A percentile compares a stretch with the other conserved stretches of the same genome.
Evolutionary conservation across 2,797 vertebrate species (phyloP).

Genomic region (Lutra lutra): DNA sequence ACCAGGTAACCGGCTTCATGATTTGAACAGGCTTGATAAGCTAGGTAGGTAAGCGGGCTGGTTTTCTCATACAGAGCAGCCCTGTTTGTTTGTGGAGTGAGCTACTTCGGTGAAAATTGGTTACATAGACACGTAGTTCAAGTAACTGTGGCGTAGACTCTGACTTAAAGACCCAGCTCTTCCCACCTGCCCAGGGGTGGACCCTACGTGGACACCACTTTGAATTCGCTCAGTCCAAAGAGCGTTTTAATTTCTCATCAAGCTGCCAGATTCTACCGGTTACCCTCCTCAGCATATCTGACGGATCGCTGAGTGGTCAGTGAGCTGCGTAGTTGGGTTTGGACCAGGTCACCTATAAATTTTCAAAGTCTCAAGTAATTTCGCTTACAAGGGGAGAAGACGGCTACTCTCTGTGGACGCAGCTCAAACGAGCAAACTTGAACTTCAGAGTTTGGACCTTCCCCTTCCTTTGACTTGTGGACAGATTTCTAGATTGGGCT

Average conservation of each 20-base stretch:
- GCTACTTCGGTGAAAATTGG: neutral
- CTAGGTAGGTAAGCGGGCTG: fast-evolving
- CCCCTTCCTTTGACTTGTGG: neutral
- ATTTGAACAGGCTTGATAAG: neutral
- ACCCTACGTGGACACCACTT: neutral
- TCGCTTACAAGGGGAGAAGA: neutral
- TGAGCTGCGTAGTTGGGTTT: neutral
- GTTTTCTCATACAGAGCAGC: neutral
- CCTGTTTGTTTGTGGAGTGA: neutral
- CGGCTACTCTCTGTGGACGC: neutral
- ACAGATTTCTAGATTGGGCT: neutral
- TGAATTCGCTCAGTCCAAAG: neutral
- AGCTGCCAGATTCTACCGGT: conserved; percentile 52
- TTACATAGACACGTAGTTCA: neutral
- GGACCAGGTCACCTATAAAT: neutral
- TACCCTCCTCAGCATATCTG: neutral
- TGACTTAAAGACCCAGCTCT: neutral
- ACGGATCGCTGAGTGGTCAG: neutral
- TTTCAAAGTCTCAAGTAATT: neutral
- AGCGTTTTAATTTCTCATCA: conserved; percentile 45
- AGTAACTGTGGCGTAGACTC: neutral
- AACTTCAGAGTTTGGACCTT: neutral
- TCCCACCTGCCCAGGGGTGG: neutral
- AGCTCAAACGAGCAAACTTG: neutral
- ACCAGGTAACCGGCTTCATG: neutral